Evolutionary conservation across 2,797 vertebrate genomes (phyloP).

Genomic region (Threskiornis aethiopicus): DNA sequence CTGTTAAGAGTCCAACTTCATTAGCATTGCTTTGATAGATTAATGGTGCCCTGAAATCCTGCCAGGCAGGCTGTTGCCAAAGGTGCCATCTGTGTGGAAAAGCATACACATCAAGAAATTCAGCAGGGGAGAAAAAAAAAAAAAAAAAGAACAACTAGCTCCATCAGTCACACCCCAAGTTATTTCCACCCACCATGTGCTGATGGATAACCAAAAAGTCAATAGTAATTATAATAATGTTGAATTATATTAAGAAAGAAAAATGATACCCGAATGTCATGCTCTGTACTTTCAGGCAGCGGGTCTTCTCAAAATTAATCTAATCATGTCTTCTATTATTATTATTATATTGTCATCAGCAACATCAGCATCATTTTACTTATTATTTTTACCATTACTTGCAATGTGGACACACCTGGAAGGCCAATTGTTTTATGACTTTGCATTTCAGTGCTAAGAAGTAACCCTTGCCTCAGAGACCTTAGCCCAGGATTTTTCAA

Average conservation of each 20-base stretch:
- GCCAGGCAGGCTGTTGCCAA: slow-evolving; percentile 61
- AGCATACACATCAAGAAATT: slow-evolving; percentile 45
- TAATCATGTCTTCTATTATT: background rate
- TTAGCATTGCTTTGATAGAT: slow-evolving; percentile 71
- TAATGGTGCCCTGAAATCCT: slow-evolving; percentile 61
- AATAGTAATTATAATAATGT: slow-evolving; percentile 2
- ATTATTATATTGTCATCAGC: background rate
- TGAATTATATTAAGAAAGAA: background rate
- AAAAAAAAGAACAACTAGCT: background rate
- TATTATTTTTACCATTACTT: background rate
- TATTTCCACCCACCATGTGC: slow-evolving; percentile 39
- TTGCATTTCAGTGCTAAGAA: background rate
- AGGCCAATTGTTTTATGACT: background rate
- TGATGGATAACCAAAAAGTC: background rate
- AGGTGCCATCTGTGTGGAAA: slow-evolving; percentile 66
- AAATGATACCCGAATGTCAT: background rate
- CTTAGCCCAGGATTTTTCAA: background rate
- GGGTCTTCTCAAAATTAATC: background rate
- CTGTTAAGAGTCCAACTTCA: slow-evolving; percentile 65
- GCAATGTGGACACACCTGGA: background rate
- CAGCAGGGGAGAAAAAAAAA: background rate
- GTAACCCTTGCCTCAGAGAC: background rate
- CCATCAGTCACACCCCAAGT: slow-evolving; percentile 12
- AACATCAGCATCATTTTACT: background rate
- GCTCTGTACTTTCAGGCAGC: background rate